Percentiles rank a stretch among this genome's conserved stretches.
These are phyloP conservation scores for Aepyceros melampus DNA, from an alignment of 2,113 vertebrate species.

Conservation along the genomic window DNA sequence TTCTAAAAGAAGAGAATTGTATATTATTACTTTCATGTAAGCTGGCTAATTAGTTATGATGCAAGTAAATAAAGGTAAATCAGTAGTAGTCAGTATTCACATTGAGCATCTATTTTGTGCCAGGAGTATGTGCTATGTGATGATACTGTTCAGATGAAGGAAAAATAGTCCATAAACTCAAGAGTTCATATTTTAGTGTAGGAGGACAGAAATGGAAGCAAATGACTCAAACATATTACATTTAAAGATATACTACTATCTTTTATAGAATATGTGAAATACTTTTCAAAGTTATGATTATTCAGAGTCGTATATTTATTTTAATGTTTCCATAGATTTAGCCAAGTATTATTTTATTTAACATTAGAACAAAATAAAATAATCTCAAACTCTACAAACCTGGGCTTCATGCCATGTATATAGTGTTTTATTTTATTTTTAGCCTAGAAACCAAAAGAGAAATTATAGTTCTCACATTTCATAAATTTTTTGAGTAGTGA, in stretches of 20 bases:
- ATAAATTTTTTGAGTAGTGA: constrained; percentile 15
- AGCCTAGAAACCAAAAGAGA: background rate
- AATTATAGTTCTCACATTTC: background rate
- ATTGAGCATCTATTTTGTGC: background rate
- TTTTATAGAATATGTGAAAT: background rate
- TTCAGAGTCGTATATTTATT: background rate
- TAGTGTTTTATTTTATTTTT: background rate
- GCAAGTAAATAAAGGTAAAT: background rate
- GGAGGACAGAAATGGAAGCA: background rate
- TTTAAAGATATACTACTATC: background rate
- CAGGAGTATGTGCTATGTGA: background rate
- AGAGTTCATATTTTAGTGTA: background rate
- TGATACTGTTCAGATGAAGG: background rate
- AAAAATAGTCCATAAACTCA: background rate
- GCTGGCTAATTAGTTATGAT: background rate
- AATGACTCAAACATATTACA: background rate
- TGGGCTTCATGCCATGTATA: background rate
- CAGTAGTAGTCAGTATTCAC: background rate
- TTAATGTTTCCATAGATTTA: background rate
- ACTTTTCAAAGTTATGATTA: background rate
- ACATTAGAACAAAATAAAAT: background rate
- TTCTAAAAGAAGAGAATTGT: background rate
- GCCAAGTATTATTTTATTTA: constrained; percentile 21
- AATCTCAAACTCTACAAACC: background rate
- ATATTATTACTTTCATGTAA: background rate